Conservation (phyloP, 2,797 vertebrate genomes). For the Sphaeramia orbicularis region DNA sequence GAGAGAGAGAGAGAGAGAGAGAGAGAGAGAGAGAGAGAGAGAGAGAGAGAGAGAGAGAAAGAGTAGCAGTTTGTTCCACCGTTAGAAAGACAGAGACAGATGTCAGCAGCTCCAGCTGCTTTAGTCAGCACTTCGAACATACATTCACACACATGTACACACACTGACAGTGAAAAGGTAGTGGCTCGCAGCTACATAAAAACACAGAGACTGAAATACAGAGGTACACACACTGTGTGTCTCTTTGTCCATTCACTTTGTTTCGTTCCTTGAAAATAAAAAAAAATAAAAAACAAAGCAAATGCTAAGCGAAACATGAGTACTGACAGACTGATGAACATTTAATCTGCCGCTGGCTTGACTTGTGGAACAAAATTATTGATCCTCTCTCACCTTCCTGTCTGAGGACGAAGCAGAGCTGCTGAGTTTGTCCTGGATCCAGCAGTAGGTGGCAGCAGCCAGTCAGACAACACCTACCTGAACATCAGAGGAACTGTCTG, state of each 20-base stretch:
- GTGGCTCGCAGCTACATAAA: constrained; percentile 8
- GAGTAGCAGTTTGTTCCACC: too few relatives aligned
- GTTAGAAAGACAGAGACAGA: constrained; percentile 75
- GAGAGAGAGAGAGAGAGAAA: too few relatives aligned
- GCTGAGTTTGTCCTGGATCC: constrained; percentile 44
- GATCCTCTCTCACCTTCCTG: constrained; percentile 73
- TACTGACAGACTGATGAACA: constrained; percentile 24
- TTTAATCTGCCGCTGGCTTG: constrained; percentile 49
- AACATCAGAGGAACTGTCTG: constrained; percentile 29
- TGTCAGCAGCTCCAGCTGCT: constrained; percentile 77
- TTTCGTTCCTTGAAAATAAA: too few relatives aligned
- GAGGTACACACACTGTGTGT: constrained; percentile 14
- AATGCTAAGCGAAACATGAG: constrained; percentile 62
- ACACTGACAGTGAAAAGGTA: constrained; percentile 28
- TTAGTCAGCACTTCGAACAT: constrained; percentile 74
- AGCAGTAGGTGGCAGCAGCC: constrained; percentile 84
- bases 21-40: too few relatives aligned
- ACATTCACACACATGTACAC: constrained; percentile 24
- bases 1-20: too few relatives aligned
- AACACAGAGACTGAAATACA: constrained; percentile 21
- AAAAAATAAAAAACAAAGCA: too few relatives aligned
- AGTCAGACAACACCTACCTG: constrained; percentile 65
- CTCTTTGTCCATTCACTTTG: constrained; percentile 31
- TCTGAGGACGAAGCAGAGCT: constrained; percentile 42
- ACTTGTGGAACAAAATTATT: constrained; percentile 67